Base-by-base conservation (phyloP, 2,113 vertebrate genomes). In the Campylomormyrus numenius region DNA sequence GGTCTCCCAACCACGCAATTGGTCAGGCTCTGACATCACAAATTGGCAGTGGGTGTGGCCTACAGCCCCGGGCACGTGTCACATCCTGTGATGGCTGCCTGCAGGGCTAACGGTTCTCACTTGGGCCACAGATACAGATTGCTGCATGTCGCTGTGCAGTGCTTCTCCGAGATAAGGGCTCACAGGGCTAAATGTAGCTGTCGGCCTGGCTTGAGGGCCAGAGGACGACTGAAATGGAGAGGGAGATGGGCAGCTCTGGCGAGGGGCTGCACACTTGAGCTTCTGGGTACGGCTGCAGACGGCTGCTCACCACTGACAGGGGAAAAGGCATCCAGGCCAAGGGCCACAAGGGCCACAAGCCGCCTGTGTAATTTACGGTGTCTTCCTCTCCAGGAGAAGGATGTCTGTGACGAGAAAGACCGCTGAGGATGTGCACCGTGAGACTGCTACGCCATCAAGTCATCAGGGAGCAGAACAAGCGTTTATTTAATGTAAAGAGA, bases 391-490 rank as follows among this genome's bases (percentile, higher is more conserved):
- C 88, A 93, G 93, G 93, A 92, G 89, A 91, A 93, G 66, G 89
- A 84, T 17, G 90, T 90, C 77, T 92, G 91, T 89, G 91, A 94
- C 50, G 91, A 91, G 35, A 92, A 93, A 80, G 89, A 91, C 5
- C 8, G 53, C 15, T 89, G 85, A 92, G 35, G 56, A 24, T 10
- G 46, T 48, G 42, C 5, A 7, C 9, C 21, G 3, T 24, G 42
- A 88, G 35, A 24, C 7, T 1, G 2, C 56, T 9, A n/a, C 15
- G 1, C 5, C 24, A 2, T 13, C 31, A 6, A 11, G 85, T 56
- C 50, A 39, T 27, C n/a, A 7, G 86, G 6, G 13, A 39, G 2
- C 49, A 31, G 56, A 4, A 39, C 10, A 21, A 87, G 45, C 2
- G n/a, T 86, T 31, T 49, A 31, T 49, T 87, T 87, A 42, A 27